Evolutionary conservation across 2,113 vertebrate genomes (phyloP), one percentile per base, ranked within the genome.

Genomic region (Aldabrachelys gigantea): DNA sequence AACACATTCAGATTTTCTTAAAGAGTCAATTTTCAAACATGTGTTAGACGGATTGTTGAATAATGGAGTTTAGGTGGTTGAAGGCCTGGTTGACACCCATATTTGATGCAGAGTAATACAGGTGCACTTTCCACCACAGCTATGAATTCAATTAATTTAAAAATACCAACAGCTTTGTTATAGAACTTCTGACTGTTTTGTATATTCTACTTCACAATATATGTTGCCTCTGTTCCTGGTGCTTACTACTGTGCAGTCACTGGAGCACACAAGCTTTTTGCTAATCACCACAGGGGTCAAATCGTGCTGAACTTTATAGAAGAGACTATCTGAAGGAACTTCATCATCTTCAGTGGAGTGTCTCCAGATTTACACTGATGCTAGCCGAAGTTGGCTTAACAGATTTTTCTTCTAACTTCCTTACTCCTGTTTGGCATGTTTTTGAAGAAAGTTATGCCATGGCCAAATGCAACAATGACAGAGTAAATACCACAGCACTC

Each of bases 251-350:
- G 72, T 52, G 17, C 25, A 14, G 29, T 22, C 47, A 41, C 19
- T n/a, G 49, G 91, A 47, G 12, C 35, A 7, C 72, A 8, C 41
- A 82, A 54, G 72, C 4, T 62, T 88, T 52, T 81, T 24, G 22
- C 29, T 5, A 14, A 52, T 21, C 54, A 3, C 72, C 24, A 57
- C 3, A 24, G 52, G 5, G 12, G 59, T 24, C 12, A 79, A 59
- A 6, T 14, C 29, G 19, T 0, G 0, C 24, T 88, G 84, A 38
- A 21, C 19, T 72, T 38, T 22, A 21, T 21, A 38, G 8, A 8
- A 72, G 17, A 38, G 14, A 4, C 19, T 72, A 72, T 8, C 62
- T n/a, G 13, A 62, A 62, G 59, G 10, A 62, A 31, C 62, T 65
- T 31, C 31, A 72, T 38, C 12, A 72, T n/a, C n/a, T 17, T 22